A percentile compares a stretch with the other conserved stretches of the same genome.
phyloP scores from a whole-genome alignment of 1,140 invertebrate species.

The Drosophila baimaii region DNA sequence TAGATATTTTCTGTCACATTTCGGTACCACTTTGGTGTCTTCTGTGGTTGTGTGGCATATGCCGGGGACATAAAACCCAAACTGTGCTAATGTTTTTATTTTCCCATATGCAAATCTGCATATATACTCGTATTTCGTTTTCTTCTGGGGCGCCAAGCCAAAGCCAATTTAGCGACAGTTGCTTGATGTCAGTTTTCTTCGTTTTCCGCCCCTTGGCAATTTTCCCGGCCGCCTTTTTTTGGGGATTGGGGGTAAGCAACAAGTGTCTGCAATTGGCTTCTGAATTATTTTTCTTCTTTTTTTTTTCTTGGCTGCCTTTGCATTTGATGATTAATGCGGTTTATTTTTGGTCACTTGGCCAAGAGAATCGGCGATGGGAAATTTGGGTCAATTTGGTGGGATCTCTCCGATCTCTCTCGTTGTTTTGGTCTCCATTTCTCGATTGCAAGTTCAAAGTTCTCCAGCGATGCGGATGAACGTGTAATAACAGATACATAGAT shows the following conservation, averaged over 20 bases:
- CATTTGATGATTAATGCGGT: constrained; percentile 52
- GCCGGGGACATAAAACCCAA: constrained; percentile 35
- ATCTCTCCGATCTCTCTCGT: background rate
- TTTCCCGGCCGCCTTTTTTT: constrained; percentile 12
- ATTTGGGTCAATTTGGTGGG: constrained; percentile 25
- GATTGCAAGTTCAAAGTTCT: constrained; percentile 48
- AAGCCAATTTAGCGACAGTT: constrained; percentile 55
- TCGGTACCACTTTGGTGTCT: constrained; percentile 27
- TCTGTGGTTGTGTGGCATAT: constrained; percentile 30
- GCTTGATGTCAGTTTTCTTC: constrained; percentile 17
- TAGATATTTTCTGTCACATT: constrained; percentile 42
- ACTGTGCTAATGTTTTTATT: constrained; percentile 62
- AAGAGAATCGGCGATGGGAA: constrained; percentile 17
- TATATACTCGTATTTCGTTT: constrained; percentile 25
- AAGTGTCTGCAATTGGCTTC: constrained; percentile 39
- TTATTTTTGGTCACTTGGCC: constrained; percentile 44
- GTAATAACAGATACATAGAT: constrained; percentile 14
- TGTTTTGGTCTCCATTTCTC: constrained; percentile 3
- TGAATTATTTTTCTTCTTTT: background rate
- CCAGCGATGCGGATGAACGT: constrained; percentile 11
- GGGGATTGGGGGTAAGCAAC: constrained; percentile 24
- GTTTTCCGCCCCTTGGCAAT: constrained; percentile 19
- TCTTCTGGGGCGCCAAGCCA: constrained; percentile 47
- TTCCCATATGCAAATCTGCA: constrained; percentile 16
- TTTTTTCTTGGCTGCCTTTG: constrained; percentile 16